Percentiles rank a stretch among this genome's conserved stretches.
Evolutionary conservation across 2,113 vertebrate genomes (phyloP).

Genomic region (Hypomesus transpacificus): DNA sequence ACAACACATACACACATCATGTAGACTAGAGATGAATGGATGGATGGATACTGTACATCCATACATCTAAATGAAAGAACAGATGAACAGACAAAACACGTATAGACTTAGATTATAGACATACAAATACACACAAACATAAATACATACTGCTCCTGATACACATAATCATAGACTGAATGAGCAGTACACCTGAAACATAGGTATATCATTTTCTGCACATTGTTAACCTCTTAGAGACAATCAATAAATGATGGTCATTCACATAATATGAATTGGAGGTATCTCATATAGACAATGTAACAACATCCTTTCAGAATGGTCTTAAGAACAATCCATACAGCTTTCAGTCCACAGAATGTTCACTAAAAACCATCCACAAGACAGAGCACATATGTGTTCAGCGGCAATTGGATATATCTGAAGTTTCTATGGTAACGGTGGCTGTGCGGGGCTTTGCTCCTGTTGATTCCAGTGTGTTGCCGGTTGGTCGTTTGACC

Average conservation of each 20-base stretch:
- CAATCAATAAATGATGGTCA: neutral
- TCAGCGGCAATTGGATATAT: neutral
- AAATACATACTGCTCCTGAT: no score
- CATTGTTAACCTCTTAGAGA: neutral
- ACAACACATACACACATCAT: neutral
- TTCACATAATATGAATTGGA: neutral
- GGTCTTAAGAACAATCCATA: no score
- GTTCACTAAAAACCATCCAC: neutral
- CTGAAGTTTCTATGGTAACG: slow-evolving; percentile 6
- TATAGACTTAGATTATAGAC: no score
- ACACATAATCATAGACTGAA: no score
- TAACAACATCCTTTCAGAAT: neutral
- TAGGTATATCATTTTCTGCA: no score
- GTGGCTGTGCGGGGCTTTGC: neutral
- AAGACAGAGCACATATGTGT: neutral
- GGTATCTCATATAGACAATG: neutral
- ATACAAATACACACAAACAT: no score
- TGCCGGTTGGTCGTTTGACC: slow-evolving; percentile 2
- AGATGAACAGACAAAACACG: no score
- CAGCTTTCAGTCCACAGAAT: neutral
- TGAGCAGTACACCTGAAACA: no score
- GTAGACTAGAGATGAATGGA: no score
- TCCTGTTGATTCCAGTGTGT: slow-evolving; percentile 7
- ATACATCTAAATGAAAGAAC: no score
- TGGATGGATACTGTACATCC: no score